A percentile compares a stretch with the other conserved stretches of the same genome.
These are phyloP conservation scores for Notothenia rossii DNA, from an alignment of 2,113 vertebrate species.

Conservation along the genomic window DNA sequence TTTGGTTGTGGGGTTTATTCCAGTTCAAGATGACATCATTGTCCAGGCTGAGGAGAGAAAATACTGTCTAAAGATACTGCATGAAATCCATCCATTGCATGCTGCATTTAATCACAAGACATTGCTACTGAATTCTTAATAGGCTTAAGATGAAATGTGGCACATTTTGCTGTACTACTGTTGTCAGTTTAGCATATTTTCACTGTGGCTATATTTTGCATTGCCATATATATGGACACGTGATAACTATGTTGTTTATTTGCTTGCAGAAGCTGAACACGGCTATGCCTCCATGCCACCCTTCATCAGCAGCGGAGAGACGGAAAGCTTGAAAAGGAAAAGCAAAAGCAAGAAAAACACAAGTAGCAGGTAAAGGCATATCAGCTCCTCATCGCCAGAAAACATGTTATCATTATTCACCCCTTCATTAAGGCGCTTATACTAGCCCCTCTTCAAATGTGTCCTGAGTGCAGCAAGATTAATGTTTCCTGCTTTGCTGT, in stretches of 20 bases:
- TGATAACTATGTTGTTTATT: constrained; percentile 68
- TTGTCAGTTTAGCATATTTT: constrained; percentile 12
- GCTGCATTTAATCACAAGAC: not conserved
- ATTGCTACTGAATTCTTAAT: constrained; percentile 8
- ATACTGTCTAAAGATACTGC: constrained; percentile 51
- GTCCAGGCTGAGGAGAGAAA: constrained; percentile 68
- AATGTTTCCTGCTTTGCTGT: constrained; percentile 4
- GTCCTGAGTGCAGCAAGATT: not conserved
- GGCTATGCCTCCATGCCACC: constrained; percentile 96
- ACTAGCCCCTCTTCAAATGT: constrained; percentile 12
- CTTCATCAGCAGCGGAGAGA: constrained; percentile 89
- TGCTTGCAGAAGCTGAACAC: constrained; percentile 93
- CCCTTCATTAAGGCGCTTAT: constrained; percentile 21
- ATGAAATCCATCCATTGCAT: constrained; percentile 38
- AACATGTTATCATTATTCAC: not conserved
- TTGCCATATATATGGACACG: constrained; percentile 44
- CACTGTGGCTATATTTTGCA: constrained; percentile 40
- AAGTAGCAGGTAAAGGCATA: constrained; percentile 89
- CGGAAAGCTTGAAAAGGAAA: constrained; percentile 89
- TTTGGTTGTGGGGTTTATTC: constrained; percentile 85
- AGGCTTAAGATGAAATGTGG: constrained; percentile 1
- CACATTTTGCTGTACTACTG: constrained; percentile 5
- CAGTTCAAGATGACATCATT: constrained; percentile 89
- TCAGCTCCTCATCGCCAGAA: constrained; percentile 13
- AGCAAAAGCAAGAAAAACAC: constrained; percentile 92